A percentile compares a stretch with the other conserved stretches of the same genome.
phyloP scores from a whole-genome alignment of 2,113 vertebrate species.

The Dolichallabes microphthalmus region DNA sequence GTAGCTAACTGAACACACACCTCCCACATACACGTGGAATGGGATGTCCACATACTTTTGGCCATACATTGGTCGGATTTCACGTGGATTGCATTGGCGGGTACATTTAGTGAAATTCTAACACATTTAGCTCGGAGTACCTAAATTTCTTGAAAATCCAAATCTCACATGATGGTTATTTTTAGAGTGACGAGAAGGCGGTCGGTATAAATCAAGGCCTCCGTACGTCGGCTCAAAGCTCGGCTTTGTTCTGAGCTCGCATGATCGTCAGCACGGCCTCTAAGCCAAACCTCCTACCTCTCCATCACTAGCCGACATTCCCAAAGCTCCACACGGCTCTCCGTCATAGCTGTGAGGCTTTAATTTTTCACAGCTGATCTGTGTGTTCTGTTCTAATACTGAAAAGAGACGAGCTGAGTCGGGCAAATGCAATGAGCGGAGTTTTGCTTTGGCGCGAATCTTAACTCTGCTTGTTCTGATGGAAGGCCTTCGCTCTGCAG shows the following conservation, averaged over 20 bases:
- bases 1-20: too few species aligned
- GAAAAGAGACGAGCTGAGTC: background rate
- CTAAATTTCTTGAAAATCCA: background rate
- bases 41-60: background rate
- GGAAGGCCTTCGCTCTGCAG: background rate
- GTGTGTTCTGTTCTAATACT: background rate
- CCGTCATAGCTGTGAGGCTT: background rate
- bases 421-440: conserved; percentile 11
- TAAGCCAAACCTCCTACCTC: background rate
- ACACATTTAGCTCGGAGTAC: background rate
- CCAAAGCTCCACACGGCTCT: background rate
- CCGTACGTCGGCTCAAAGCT: background rate
- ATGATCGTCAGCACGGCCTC: background rate
- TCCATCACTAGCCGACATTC: background rate
- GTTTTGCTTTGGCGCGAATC: conserved; percentile 29
- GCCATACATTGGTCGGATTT: background rate
- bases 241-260: background rate
- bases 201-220: background rate
- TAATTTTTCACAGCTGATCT: conserved; percentile 8
- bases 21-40: too few species aligned
- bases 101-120: background rate
- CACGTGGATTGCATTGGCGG: background rate
- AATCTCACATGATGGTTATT: background rate
- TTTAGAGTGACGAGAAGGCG: background rate
- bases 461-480: background rate